These are phyloP conservation scores for Villa cingulata DNA, from an alignment of 2,888 invertebrate species.

Conservation along the genomic window DNA sequence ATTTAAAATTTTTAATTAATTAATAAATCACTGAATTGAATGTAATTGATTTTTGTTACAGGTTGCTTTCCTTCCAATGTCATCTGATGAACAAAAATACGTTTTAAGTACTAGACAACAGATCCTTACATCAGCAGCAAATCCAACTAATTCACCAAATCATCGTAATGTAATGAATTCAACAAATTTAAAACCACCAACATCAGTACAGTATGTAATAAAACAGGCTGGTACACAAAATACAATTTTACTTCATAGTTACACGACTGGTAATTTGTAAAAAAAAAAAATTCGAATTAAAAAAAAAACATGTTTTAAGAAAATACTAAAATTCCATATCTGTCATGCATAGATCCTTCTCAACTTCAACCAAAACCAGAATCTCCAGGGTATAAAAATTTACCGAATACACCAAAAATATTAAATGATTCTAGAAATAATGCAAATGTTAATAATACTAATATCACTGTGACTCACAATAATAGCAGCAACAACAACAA, in stretches of 20 bases:
- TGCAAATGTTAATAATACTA: neutral
- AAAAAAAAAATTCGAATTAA: too few species aligned
- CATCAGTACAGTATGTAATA: conserved; percentile 26
- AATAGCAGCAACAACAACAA: too few species aligned
- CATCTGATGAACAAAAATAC: conserved; percentile 15
- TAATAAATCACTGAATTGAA: too few species aligned
- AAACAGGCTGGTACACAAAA: conserved; percentile 21
- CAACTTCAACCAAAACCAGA: conserved; percentile 18
- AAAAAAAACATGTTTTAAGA: too few species aligned
- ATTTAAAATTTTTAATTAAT: neutral
- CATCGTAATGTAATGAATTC: conserved; percentile 5
- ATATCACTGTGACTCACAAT: too few species aligned
- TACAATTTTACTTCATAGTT: conserved; percentile 16
- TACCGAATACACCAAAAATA: conserved; percentile 35
- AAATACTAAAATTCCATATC: too few species aligned
- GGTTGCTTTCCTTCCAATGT: conserved; percentile 19
- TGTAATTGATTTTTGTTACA: neutral
- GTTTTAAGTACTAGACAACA: conserved; percentile 11
- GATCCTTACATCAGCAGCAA: neutral
- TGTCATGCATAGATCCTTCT: too few species aligned
- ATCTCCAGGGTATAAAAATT: conserved; percentile 29
- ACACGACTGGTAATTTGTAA: conserved; percentile 14
- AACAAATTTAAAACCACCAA: conserved; percentile 13
- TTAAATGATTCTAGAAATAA: conserved; percentile 6
- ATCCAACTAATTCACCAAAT: conserved; percentile 3